A percentile compares a stretch with the other conserved stretches of the same genome.
Conservation (phyloP, 2,113 vertebrate species). For the Murina feae region DNA sequence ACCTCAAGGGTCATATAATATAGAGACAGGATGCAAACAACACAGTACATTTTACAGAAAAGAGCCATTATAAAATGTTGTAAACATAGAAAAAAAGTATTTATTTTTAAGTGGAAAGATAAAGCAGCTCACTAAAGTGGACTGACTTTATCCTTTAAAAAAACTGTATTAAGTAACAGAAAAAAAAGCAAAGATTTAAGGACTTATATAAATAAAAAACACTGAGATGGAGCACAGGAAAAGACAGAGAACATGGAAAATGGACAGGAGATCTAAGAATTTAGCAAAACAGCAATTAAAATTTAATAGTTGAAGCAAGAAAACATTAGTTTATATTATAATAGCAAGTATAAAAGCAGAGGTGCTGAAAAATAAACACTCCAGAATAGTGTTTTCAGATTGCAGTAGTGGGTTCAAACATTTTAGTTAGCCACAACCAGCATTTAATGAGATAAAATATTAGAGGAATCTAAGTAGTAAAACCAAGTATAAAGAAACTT, state of each 20-base stretch:
- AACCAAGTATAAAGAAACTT: neutral
- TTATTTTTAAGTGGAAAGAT: neutral
- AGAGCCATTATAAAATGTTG: neutral
- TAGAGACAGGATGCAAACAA: neutral
- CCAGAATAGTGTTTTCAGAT: neutral
- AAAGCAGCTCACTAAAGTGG: neutral
- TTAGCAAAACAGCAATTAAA: neutral
- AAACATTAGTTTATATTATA: neutral
- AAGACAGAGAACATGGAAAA: neutral
- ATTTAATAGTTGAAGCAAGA: neutral
- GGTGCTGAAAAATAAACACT: neutral
- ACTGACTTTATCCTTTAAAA: neutral
- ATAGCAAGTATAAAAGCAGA: neutral
- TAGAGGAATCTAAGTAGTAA: neutral
- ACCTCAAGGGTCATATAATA: neutral
- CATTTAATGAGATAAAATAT: neutral
- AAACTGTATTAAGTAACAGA: neutral
- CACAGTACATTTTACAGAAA: neutral
- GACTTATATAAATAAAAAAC: neutral
- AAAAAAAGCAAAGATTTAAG: neutral
- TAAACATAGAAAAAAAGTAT: accelerated
- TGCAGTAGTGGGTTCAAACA: neutral
- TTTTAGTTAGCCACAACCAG: neutral
- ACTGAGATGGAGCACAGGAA: neutral
- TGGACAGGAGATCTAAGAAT: neutral